A percentile compares a stretch with the other conserved stretches of the same genome.
Conservation (phyloP, 1,140 invertebrate genomes). For the Drosophila persimilis region DNA sequence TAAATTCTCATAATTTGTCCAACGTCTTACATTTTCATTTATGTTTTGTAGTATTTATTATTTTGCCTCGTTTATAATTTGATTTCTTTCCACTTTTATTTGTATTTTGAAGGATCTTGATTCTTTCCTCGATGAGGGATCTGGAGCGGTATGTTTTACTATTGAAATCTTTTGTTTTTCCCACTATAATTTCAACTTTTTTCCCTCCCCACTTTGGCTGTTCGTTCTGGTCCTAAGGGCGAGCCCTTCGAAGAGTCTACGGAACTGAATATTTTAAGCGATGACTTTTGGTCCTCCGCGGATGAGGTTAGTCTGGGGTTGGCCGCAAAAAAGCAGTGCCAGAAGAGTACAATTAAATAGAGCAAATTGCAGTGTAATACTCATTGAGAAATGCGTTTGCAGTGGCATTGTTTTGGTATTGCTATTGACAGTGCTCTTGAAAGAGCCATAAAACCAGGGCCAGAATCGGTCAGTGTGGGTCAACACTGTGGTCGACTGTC, state of each 20-base stretch:
- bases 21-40: too few relatives aligned
- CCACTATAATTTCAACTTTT: conserved; percentile 12
- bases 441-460: conserved; percentile 34
- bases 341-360: conserved; percentile 14
- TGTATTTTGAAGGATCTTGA: conserved; percentile 50
- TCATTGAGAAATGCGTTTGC: conserved; percentile 1
- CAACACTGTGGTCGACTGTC: conserved; percentile 20
- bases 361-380: conserved; percentile 13
- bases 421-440: conserved; percentile 49
- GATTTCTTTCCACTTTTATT: conserved; percentile 11
- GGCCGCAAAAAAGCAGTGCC: neutral
- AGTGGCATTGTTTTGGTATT: conserved; percentile 23
- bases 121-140: conserved; percentile 24
- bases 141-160: conserved; percentile 45
- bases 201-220: neutral
- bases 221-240: conserved; percentile 9
- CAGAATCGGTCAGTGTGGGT: conserved; percentile 25
- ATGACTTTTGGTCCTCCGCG: conserved; percentile 26
- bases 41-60: neutral
- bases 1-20: neutral
- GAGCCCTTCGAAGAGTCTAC: conserved; percentile 17
- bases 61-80: neutral
- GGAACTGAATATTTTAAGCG: conserved; percentile 21
- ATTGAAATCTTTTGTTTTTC: conserved; percentile 1
- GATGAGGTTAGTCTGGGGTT: conserved; percentile 29